Conservation (phyloP, 2,888 invertebrate species). For the Chymomyza caudatula region DNA sequence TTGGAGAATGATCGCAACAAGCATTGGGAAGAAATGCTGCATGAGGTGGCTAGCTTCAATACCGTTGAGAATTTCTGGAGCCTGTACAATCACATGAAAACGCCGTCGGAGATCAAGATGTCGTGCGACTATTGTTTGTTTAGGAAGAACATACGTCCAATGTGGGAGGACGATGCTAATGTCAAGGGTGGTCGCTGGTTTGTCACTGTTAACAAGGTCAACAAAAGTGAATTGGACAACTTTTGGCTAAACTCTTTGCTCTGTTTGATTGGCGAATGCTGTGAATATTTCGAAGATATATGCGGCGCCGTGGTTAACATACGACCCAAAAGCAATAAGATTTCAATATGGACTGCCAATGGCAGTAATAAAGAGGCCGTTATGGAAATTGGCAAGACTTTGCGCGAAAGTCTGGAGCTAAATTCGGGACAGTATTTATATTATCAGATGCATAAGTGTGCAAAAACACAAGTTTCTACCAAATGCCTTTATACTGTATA, state of each 20-base stretch:
- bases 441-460: conserved; percentile 89
- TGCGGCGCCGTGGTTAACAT: conserved; percentile 97
- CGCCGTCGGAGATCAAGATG: conserved; percentile 85
- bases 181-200: conserved; percentile 90
- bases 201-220: conserved; percentile 83
- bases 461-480: too few species aligned
- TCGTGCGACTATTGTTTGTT: conserved; percentile 88
- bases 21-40: conserved; percentile 93
- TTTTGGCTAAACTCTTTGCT: conserved; percentile 89
- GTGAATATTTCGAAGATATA: conserved; percentile 93
- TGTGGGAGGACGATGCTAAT: conserved; percentile 93
- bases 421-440: conserved; percentile 78
- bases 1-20: conserved; percentile 90
- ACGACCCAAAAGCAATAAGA: conserved; percentile 92
- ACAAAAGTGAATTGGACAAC: conserved; percentile 84
- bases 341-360: conserved; percentile 93
- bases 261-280: conserved; percentile 95
- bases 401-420: conserved; percentile 88
- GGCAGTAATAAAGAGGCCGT: conserved; percentile 85
- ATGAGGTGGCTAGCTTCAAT: conserved; percentile 92
- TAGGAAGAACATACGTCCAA: conserved; percentile 84
- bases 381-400: conserved; percentile 89
- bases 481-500: too few species aligned
- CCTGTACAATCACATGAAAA: conserved; percentile 89
- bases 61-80: conserved; percentile 99